Percentiles rank a stretch among this genome's conserved stretches.
These are phyloP conservation scores for Siderastrea siderea DNA, from an alignment of 92 coral and sea anemone species.

Conservation along the genomic window DNA sequence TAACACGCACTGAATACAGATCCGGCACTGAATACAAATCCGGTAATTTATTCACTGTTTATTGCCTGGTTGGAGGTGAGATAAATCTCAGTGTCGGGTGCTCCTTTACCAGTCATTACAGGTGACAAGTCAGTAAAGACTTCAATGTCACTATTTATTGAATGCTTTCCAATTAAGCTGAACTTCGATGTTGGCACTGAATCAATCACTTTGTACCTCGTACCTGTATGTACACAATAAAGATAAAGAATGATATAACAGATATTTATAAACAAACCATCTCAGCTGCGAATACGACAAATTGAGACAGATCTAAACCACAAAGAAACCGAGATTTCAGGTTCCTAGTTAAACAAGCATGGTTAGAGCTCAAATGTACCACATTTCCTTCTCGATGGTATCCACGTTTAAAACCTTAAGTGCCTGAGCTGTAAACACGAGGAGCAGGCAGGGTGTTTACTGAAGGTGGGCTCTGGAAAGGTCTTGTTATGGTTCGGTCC, in stretches of 20 bases:
- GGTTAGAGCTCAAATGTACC: not conserved
- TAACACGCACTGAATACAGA: slow-evolving; percentile 11
- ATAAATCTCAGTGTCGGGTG: slow-evolving; percentile 3
- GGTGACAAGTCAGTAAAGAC: not conserved
- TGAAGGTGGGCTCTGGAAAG: no score
- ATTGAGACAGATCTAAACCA: not conserved
- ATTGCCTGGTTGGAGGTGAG: slow-evolving; percentile 18
- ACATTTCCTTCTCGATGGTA: not conserved
- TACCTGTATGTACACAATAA: slow-evolving; percentile 23
- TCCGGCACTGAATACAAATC: not conserved
- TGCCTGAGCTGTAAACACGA: no score
- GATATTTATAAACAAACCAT: slow-evolving; percentile 19
- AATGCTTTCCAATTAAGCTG: not conserved
- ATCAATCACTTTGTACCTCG: slow-evolving; percentile 9
- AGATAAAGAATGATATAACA: slow-evolving; percentile 1
- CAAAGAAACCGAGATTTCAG: slow-evolving; percentile 11
- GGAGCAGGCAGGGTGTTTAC: no score
- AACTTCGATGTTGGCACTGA: not conserved
- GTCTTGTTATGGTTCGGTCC: no score
- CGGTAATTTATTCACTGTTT: not conserved
- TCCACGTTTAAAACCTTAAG: not conserved
- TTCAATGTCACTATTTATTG: not conserved
- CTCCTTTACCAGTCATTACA: not conserved
- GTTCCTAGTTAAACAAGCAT: not conserved
- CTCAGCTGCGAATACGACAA: slow-evolving; percentile 26